These are phyloP conservation scores for Hyalella azteca DNA, from an alignment of 2,888 invertebrate genomes.

Conservation along the genomic window DNA sequence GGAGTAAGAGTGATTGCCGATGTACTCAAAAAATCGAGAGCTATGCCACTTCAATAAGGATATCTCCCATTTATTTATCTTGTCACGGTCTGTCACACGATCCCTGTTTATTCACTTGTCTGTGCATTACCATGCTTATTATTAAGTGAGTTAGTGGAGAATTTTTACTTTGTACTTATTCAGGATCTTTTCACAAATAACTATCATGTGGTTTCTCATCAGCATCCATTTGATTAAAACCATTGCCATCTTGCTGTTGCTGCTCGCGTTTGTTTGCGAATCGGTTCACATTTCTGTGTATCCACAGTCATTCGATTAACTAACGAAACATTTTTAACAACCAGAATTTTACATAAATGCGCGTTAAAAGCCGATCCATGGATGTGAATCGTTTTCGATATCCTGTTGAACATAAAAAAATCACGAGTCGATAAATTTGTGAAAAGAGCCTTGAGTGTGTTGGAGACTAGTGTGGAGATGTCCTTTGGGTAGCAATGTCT, in stretches of 20 bases:
- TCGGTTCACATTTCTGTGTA: no score
- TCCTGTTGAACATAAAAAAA: no score
- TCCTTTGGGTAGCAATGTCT: conserved; percentile 31
- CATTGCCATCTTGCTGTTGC: no score
- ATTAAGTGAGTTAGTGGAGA: conserved; percentile 21
- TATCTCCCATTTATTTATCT: conserved; percentile 39
- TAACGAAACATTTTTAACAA: no score
- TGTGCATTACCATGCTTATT: conserved; percentile 37
- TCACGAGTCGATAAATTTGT: not conserved
- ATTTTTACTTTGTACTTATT: conserved; percentile 5
- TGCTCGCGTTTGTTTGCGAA: no score
- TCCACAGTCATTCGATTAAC: no score
- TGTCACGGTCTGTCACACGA: conserved; percentile 39
- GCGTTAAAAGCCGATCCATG: no score
- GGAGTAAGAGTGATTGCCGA: not conserved
- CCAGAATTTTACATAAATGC: no score
- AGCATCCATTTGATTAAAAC: not conserved
- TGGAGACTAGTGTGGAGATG: conserved; percentile 34
- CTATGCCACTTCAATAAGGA: conserved; percentile 36
- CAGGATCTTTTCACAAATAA: conserved; percentile 28
- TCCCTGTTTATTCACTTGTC: conserved; percentile 40
- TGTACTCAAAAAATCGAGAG: not conserved
- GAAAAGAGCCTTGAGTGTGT: conserved; percentile 16
- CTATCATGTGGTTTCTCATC: not conserved
- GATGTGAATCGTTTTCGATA: no score